Evolutionary conservation across 2,113 vertebrate genomes (phyloP), one percentile per base, ranked within the genome.

Genomic region (Serilophus lunatus): DNA sequence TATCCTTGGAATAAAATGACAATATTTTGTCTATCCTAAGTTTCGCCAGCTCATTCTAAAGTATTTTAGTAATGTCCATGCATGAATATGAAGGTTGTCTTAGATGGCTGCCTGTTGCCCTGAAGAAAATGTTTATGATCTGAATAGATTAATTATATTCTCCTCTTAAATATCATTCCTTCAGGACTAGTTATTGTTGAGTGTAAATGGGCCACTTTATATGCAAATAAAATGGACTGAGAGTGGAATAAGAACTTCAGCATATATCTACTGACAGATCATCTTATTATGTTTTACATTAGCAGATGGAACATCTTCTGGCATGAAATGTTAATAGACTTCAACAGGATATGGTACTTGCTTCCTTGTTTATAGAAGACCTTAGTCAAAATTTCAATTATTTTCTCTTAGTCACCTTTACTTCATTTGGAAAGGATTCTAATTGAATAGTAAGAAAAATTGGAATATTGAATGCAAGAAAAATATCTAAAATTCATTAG

Each of bases 121-220:
- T 96, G 97, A 98, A 98, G 97, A 97, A 97, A 97, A 98, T 97
- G 95, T 97, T 98, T 97, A 97, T 96, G 94, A 95, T 86, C 96
- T 95, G 91, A 95, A 96, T 63, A 88, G 95, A 94, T 97, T 98
- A 97, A 98, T 97, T 97, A 95, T 96, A 94, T 94, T 97, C 92
- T 92, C 94, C 90, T 91, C 97, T 97, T 98, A 97, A 98, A 97
- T 97, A 97, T 94, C 94, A 96, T 91, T 97, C 96, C 96, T 98
- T 97, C 95, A 97, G 97, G 96, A 94, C 88, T 96, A 95, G 96
- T 98, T 97, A 98, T 95, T 98, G 94, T 97, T 96, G 94, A 98
- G 95, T 91, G 83, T 68, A 97, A 98, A 98, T 98, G 95, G 93
- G 76, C 95, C 95, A 97, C 97, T 98, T 98, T 98, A 98, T 97